Evolutionary conservation across 2,113 vertebrate genomes (phyloP).

Genomic region (Brachypteracias leptosomus): DNA sequence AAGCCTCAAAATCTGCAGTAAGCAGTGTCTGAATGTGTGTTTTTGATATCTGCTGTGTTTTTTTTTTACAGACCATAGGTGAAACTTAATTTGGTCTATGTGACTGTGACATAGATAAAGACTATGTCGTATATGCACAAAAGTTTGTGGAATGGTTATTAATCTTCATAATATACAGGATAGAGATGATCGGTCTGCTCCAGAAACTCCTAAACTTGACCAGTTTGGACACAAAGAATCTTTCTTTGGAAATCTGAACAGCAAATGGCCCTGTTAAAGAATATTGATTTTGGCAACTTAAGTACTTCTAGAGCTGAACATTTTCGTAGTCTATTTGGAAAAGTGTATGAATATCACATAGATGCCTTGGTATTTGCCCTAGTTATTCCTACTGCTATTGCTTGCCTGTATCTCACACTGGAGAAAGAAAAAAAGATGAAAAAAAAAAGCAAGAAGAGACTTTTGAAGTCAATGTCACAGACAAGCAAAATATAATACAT

Average conservation of each 20-base stretch:
- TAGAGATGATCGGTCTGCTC: background rate
- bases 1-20: background rate
- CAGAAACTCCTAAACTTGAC: background rate
- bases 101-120: background rate
- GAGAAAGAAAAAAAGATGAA: background rate
- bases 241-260: background rate
- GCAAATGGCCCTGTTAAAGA: background rate
- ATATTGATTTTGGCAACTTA: background rate
- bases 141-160: background rate
- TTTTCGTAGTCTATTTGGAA: background rate
- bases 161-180: background rate
- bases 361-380: background rate
- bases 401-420: background rate
- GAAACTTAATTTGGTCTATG: background rate
- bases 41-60: background rate
- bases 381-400: background rate
- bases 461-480: background rate
- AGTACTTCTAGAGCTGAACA: background rate
- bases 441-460: background rate
- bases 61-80: background rate
- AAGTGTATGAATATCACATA: background rate
- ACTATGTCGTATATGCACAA: background rate
- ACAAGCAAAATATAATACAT: conserved; percentile 24
- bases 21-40: background rate
- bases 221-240: background rate